Base-by-base conservation (phyloP, 2,113 vertebrate genomes). In the Oryzias woworae region DNA sequence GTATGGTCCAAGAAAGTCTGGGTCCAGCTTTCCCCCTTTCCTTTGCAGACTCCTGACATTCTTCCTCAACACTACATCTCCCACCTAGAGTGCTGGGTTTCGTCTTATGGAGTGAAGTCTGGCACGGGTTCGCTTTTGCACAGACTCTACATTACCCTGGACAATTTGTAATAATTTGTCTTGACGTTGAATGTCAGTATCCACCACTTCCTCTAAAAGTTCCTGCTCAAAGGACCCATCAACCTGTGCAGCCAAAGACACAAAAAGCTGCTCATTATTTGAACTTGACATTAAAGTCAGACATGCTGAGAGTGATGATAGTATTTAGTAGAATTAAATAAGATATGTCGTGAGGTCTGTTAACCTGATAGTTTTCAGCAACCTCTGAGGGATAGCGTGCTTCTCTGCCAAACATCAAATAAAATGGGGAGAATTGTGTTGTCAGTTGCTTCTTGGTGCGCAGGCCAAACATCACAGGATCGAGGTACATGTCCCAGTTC, bases 391-490 rank as follows among this genome's bases (percentile, higher is more conserved):
- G 52, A 15, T n/a, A 17, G 1, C 1, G 15, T 12, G 52, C 52
- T 28, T 54, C 52, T 10, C 26, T 31, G 4, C 52, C 52, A n/a
- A 54, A 54, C 28, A 54, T 31, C 7, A 54, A 15, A 14, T n/a
- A 54, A 10, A 18, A 54, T 0, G 52, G 52, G 7, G 52, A 54
- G 8, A 16, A 54, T 10, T 36, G 17, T 5, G 28, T 54, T 15
- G 26, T 36, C 7, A 17, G 1, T n/a, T 54, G 52, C 17, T n/a
- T 31, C 16, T 54, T 54, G 7, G 52, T 54, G 16, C 26, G 14
- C 13, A 54, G 15, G 3, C 52, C 52, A 54, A 54, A 54, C 52
- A 54, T 54, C 1, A 54, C 52, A 8, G 52, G 26, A 36, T 54
- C 52, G 15, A 54, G 17, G 17, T 54, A 16, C 7, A 36, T 4